Evolutionary conservation across 1,140 invertebrate genomes (phyloP).

Genomic region (Heliconius himera): DNA sequence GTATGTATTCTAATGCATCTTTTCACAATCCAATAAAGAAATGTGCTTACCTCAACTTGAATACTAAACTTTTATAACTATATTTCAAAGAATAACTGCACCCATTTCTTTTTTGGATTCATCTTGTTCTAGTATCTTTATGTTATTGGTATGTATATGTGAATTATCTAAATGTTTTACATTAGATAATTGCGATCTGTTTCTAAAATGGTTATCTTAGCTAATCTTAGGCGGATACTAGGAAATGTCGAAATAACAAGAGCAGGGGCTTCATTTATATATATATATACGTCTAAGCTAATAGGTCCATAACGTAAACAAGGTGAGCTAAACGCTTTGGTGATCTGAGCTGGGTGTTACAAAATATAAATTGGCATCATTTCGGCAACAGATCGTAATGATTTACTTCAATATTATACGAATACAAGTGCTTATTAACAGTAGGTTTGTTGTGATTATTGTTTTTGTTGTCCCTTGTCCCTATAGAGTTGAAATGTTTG

Average conservation of each 20-base stretch:
- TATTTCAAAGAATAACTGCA: neutral
- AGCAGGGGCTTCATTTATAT: neutral
- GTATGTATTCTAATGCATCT: slow-evolving; percentile 43
- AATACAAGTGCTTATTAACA: slow-evolving; percentile 62
- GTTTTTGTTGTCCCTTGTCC: slow-evolving; percentile 55
- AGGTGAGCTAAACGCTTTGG: slow-evolving; percentile 61
- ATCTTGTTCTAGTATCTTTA: slow-evolving; percentile 25
- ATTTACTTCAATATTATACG: slow-evolving; percentile 50
- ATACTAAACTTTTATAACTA: neutral
- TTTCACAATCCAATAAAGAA: slow-evolving; percentile 33
- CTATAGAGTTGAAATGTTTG: slow-evolving; percentile 68
- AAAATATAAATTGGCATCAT: slow-evolving; percentile 75
- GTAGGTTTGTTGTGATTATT: slow-evolving; percentile 70
- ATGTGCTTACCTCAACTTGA: slow-evolving; percentile 16
- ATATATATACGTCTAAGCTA: slow-evolving; percentile 23
- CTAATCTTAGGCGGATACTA: slow-evolving; percentile 26
- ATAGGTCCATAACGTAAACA: slow-evolving; percentile 39
- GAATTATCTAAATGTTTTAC: slow-evolving; percentile 44
- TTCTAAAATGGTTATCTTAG: slow-evolving; percentile 72
- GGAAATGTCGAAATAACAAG: slow-evolving; percentile 27
- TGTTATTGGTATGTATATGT: slow-evolving; percentile 44
- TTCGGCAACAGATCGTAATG: slow-evolving; percentile 81
- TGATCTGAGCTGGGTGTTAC: slow-evolving; percentile 80
- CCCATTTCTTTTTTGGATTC: slow-evolving; percentile 36
- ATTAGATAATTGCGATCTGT: slow-evolving; percentile 78